Evolutionary conservation across 2,888 invertebrate species (phyloP).

Genomic region (Drosophila prostipennis): DNA sequence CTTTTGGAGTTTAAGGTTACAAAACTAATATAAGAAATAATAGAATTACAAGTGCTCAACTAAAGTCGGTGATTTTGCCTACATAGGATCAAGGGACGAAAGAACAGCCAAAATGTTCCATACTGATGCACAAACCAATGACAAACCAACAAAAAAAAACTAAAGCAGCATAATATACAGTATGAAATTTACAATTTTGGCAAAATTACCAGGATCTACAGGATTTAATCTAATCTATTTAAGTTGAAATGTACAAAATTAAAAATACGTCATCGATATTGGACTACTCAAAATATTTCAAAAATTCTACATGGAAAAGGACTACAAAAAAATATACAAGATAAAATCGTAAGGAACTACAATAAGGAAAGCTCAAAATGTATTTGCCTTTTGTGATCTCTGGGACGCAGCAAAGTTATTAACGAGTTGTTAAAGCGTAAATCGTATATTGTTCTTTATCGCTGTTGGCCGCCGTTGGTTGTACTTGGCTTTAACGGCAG

Average conservation of each 20-base stretch:
- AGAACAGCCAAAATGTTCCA: constrained; percentile 5
- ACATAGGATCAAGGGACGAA: constrained; percentile 14
- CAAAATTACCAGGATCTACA: constrained; percentile 11
- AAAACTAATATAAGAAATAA: not conserved
- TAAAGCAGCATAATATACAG: not conserved
- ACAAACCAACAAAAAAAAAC: not conserved
- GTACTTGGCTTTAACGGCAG: constrained; percentile 27
- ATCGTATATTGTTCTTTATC: constrained; percentile 12
- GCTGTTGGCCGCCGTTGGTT: constrained; percentile 26
- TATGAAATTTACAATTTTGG: constrained; percentile 1
- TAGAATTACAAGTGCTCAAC: constrained; percentile 20
- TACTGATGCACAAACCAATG: constrained; percentile 1
- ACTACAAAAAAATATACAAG: constrained; percentile 9
- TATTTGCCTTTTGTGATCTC: constrained; percentile 43
- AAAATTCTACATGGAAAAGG: constrained; percentile 15
- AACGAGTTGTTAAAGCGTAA: constrained; percentile 12
- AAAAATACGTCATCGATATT: not conserved
- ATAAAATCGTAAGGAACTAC: not conserved
- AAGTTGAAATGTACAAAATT: constrained; percentile 7
- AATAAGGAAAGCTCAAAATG: constrained; percentile 19
- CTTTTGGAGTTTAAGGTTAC: not conserved
- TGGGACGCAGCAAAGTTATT: constrained; percentile 30
- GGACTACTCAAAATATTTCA: constrained; percentile 13
- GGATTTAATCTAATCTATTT: constrained; percentile 11
- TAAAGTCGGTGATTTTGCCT: constrained; percentile 24